Percentiles rank a stretch among this genome's conserved stretches.
These are phyloP conservation scores for Epinephelus awoara DNA, from an alignment of 2,797 vertebrate species.

Conservation along the genomic window DNA sequence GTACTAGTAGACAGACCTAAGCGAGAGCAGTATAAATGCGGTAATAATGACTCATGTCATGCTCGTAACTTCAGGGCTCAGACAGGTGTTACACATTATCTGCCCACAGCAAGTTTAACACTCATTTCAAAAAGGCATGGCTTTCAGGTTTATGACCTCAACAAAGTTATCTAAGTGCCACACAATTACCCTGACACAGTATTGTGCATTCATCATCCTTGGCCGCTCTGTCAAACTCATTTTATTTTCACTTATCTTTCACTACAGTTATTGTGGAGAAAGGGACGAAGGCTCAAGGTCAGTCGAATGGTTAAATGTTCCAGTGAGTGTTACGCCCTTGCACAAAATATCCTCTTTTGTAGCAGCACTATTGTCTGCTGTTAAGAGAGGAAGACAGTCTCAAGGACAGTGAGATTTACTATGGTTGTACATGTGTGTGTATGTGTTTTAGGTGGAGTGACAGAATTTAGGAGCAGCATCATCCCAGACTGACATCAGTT, in stretches of 20 bases:
- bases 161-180: constrained; percentile 49
- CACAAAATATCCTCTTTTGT: constrained; percentile 47
- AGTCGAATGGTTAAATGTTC: constrained; percentile 56
- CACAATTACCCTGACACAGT: constrained; percentile 54
- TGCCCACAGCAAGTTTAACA: constrained; percentile 43
- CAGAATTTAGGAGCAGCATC: constrained; percentile 78
- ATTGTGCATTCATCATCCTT: constrained; percentile 65
- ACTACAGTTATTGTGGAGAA: constrained; percentile 53
- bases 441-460: constrained; percentile 63
- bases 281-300: constrained; percentile 56
- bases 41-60: constrained; percentile 37
- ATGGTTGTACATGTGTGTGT: constrained; percentile 19
- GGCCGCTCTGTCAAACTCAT: constrained; percentile 62
- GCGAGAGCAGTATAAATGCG: constrained; percentile 58
- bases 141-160: constrained; percentile 41
- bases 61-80: constrained; percentile 41
- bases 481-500: constrained; percentile 83
- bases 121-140: constrained; percentile 57
- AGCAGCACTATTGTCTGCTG: constrained; percentile 45
- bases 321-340: constrained; percentile 45
- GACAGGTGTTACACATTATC: constrained; percentile 38
- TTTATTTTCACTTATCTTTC: constrained; percentile 62
- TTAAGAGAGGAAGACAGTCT: constrained; percentile 51
- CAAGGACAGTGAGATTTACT: constrained; percentile 68
- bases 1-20: constrained; percentile 51